Conservation (phyloP, 2,888 invertebrate genomes). For the Archips crataeganus region DNA sequence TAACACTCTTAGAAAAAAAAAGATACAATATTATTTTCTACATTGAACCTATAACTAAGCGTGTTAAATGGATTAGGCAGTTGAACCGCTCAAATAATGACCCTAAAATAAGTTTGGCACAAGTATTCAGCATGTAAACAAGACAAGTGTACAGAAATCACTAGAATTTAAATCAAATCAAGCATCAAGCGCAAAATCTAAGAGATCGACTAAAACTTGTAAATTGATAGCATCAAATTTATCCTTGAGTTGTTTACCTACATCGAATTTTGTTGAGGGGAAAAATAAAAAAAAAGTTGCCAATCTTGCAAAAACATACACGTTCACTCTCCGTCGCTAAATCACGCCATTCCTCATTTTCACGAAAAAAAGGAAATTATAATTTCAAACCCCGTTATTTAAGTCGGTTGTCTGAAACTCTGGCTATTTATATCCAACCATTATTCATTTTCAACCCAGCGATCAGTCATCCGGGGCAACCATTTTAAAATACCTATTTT, state of each 20-base stretch:
- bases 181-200: too few relatives aligned
- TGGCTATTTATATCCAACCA: constrained; percentile 33
- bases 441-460: constrained; percentile 39
- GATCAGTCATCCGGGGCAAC: constrained; percentile 33
- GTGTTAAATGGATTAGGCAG: too few relatives aligned
- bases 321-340: constrained; percentile 6
- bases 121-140: too few relatives aligned
- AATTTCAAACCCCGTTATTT: constrained; percentile 35
- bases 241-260: neutral
- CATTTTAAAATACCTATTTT: constrained; percentile 36
- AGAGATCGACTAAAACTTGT: too few relatives aligned
- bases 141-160: too few relatives aligned
- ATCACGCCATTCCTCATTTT: constrained; percentile 29
- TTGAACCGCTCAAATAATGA: too few relatives aligned
- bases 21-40: too few relatives aligned
- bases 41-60: too few relatives aligned
- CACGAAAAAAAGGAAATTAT: constrained; percentile 36
- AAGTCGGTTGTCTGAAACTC: constrained; percentile 23
- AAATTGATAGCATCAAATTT: too few relatives aligned
- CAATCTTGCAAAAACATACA: neutral
- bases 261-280: neutral
- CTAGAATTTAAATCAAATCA: too few relatives aligned
- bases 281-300: neutral
- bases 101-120: too few relatives aligned
- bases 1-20: too few relatives aligned